These are phyloP conservation scores for Tinea semifulvella DNA, from an alignment of 2,888 invertebrate species.

Conservation along the genomic window DNA sequence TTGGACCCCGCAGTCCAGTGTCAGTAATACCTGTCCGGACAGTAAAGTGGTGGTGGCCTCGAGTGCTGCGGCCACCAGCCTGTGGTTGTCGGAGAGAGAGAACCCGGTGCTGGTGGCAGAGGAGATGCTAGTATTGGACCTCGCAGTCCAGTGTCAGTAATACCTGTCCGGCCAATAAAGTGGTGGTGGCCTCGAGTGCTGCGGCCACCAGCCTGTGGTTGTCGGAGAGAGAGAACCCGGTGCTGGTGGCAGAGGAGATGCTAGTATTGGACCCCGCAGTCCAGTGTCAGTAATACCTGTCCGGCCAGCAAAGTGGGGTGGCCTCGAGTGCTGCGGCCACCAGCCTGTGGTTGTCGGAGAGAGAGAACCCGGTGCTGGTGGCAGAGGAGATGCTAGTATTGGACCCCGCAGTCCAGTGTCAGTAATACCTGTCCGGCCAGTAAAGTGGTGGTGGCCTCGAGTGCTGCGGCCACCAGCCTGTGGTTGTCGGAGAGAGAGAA, in stretches of 20 bases:
- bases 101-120: conserved; percentile 41
- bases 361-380: conserved; percentile 55
- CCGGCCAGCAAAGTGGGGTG: conserved; percentile 63
- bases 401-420: conserved; percentile 43
- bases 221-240: conserved; percentile 47
- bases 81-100: conserved; percentile 54
- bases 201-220: conserved; percentile 63
- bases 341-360: too few relatives aligned
- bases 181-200: conserved; percentile 63
- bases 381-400: conserved; percentile 55
- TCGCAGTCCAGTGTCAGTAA: too few relatives aligned
- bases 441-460: conserved; percentile 63
- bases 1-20: too few relatives aligned
- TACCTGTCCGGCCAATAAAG: conserved; percentile 68
- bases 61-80: conserved; percentile 62
- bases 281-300: too few relatives aligned
- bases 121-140: conserved; percentile 57
- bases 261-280: conserved; percentile 60
- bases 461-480: conserved; percentile 60
- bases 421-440: conserved; percentile 70
- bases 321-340: conserved; percentile 66
- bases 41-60: conserved; percentile 64
- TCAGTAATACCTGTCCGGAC: conserved; percentile 70
- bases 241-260: conserved; percentile 45
- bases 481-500: conserved; percentile 57